phyloP scores from a whole-genome alignment of 2,888 invertebrate genomes.

The Machimus atricapillus region DNA sequence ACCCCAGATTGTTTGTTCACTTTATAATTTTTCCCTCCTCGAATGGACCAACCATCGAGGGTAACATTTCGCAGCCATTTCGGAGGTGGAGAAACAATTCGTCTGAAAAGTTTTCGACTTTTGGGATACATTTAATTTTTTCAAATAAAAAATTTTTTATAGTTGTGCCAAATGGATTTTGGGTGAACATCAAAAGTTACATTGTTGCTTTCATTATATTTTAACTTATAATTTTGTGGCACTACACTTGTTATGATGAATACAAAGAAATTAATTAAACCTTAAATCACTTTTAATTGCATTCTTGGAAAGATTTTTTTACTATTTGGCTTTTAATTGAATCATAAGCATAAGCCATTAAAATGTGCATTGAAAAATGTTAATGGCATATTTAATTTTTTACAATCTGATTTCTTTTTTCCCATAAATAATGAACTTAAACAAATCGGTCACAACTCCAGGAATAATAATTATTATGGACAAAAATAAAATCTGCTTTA shows the following conservation, averaged over 20 bases:
- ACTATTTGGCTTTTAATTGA: neutral
- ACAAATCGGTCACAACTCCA: too few species aligned
- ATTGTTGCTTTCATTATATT: neutral
- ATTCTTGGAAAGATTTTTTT: neutral
- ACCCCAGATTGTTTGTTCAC: neutral
- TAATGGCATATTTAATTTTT: too few species aligned
- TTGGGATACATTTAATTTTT: neutral
- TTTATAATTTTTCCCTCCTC: neutral
- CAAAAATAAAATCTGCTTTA: neutral
- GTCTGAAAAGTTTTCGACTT: conserved; percentile 18
- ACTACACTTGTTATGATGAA: neutral
- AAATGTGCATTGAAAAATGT: too few species aligned
- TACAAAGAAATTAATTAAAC: neutral
- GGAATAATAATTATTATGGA: too few species aligned
- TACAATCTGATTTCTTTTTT: too few species aligned
- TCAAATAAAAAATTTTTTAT: neutral
- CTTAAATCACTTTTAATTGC: neutral
- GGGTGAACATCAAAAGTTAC: neutral
- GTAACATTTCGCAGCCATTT: neutral
- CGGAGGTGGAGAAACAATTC: neutral
- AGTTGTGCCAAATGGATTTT: neutral
- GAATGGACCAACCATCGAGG: neutral
- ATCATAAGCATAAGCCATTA: too few species aligned
- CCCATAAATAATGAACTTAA: too few species aligned
- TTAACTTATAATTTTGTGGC: neutral